Conservation (phyloP, 2,113 vertebrate species). For the Microtus ochrogaster region DNA sequence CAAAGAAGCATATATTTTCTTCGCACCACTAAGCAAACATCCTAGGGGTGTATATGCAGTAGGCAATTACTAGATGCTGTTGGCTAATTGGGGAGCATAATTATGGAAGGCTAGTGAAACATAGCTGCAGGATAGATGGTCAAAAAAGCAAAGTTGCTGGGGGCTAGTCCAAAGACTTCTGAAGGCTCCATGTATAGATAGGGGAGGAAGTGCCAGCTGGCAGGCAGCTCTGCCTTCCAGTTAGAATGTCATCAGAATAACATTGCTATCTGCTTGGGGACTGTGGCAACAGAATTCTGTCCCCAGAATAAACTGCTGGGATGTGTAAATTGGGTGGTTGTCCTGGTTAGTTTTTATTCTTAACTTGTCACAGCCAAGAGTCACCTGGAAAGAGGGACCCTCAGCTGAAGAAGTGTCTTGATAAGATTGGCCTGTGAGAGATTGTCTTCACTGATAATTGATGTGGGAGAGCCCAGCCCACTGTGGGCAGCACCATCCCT, state of each 20-base stretch:
- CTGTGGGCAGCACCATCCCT: background rate
- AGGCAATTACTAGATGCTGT: background rate
- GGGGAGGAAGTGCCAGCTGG: background rate
- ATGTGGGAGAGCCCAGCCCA: background rate
- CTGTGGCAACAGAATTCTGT: background rate
- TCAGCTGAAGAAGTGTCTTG: background rate
- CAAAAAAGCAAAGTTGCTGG: background rate
- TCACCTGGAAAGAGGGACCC: background rate
- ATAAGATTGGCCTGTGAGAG: background rate
- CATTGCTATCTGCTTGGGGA: background rate
- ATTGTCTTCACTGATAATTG: background rate
- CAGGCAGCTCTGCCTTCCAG: background rate
- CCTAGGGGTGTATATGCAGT: background rate
- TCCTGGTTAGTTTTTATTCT: background rate
- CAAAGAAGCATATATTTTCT: background rate
- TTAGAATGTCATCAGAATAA: background rate
- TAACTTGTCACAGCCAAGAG: background rate
- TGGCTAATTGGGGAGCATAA: background rate
- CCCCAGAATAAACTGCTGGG: conserved; percentile 3
- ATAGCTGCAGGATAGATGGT: background rate
- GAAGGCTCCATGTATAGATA: background rate
- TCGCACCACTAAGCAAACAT: background rate
- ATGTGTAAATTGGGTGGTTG: background rate
- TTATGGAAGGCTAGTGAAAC: background rate
- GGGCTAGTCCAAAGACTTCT: background rate